Evolutionary conservation across 2,888 invertebrate genomes (phyloP).

Genomic region (Tiphia femorata): DNA sequence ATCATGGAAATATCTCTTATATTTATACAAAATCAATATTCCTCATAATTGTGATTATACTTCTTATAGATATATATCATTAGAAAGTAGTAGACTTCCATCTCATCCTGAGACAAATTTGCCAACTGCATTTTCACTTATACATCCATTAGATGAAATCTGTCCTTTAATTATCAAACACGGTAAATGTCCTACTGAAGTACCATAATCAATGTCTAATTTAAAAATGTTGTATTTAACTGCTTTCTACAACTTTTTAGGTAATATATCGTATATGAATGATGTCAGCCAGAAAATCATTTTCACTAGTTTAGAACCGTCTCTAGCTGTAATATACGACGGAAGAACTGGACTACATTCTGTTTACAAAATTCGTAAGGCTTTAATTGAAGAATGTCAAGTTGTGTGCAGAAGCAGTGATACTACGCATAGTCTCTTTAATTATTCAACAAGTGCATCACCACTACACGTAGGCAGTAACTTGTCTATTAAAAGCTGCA

Average conservation of each 20-base stretch:
- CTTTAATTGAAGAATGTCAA: conserved; percentile 80
- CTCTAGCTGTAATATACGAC: conserved; percentile 86
- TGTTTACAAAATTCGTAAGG: conserved; percentile 83
- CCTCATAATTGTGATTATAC: conserved; percentile 11
- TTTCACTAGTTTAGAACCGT: conserved; percentile 82
- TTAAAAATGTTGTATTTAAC: background rate
- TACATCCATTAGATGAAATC: conserved; percentile 92
- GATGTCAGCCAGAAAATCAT: conserved; percentile 77
- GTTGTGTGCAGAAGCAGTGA: conserved; percentile 73
- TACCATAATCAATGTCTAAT: too few species aligned
- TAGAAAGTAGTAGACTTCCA: conserved; percentile 57
- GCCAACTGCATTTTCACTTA: conserved; percentile 87
- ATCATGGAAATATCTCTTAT: background rate
- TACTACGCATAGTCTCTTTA: conserved; percentile 53
- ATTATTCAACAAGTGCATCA: conserved; percentile 54
- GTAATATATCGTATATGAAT: conserved; percentile 67
- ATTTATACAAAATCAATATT: background rate
- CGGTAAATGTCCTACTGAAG: too few species aligned
- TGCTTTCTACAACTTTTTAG: too few species aligned
- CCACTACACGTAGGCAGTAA: conserved; percentile 51
- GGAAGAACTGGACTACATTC: conserved; percentile 83
- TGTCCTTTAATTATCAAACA: conserved; percentile 85
- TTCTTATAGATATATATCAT: conserved; percentile 49
- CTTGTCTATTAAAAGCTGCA: conserved; percentile 53
- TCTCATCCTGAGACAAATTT: conserved; percentile 64